A percentile compares a stretch with the other conserved stretches of the same genome.
phyloP scores from a whole-genome alignment of 1,140 invertebrate genomes.

The Stegodyphus dumicola region DNA sequence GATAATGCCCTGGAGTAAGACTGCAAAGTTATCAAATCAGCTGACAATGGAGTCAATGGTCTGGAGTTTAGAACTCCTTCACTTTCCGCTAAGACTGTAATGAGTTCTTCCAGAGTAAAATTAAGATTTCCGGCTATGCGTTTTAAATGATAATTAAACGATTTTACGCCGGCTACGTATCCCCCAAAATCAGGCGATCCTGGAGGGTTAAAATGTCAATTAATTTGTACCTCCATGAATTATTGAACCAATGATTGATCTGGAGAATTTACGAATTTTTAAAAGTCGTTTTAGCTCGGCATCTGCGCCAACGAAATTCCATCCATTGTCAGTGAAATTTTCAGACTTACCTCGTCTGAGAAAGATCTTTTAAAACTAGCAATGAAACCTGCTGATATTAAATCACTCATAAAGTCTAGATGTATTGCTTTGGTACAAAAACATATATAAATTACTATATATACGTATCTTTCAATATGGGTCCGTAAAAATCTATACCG shows the following conservation, averaged over 20 bases:
- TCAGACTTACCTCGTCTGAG: constrained; percentile 24
- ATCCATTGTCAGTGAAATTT: constrained; percentile 25
- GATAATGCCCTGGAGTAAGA: constrained; percentile 65
- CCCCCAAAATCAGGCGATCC: no score
- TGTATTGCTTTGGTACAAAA: constrained; percentile 31
- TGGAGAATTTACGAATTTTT: not conserved
- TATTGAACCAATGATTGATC: constrained; percentile 10
- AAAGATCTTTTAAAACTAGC: constrained; percentile 30
- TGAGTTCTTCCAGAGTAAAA: constrained; percentile 64
- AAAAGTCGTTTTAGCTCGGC: not conserved
- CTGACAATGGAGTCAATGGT: constrained; percentile 64
- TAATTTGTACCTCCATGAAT: no score
- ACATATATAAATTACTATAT: constrained; percentile 26
- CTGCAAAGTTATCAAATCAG: constrained; percentile 65
- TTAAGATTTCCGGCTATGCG: constrained; percentile 23
- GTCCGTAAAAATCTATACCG: constrained; percentile 27
- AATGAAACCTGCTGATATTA: constrained; percentile 68
- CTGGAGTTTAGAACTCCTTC: constrained; percentile 67
- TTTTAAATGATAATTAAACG: constrained; percentile 63
- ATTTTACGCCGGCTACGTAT: constrained; percentile 59
- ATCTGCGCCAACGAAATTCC: constrained; percentile 26
- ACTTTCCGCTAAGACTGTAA: constrained; percentile 64
- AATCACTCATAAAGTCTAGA: constrained; percentile 63
- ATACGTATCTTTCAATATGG: constrained; percentile 7
- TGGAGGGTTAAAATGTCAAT: no score